phyloP scores from a whole-genome alignment of 2,888 invertebrate genomes.

The Phortica magna region DNA sequence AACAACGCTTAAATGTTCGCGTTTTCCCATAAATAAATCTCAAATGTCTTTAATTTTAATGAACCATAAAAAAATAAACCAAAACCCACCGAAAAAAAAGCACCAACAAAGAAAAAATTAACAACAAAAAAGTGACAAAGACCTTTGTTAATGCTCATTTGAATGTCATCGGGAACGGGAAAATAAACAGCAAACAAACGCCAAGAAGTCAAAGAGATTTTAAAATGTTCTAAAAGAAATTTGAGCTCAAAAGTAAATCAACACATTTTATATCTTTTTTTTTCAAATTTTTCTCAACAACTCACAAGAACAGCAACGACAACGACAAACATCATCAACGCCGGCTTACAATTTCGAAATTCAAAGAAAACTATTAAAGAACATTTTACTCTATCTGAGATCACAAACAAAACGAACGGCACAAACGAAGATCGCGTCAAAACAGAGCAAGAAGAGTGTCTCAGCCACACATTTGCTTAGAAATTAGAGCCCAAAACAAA shows the following conservation, averaged over 20 bases:
- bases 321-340: conserved; percentile 38
- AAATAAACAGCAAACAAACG: conserved; percentile 7
- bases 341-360: conserved; percentile 51
- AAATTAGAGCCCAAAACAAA: conserved; percentile 71
- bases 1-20: conserved; percentile 33
- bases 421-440: background rate
- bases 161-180: background rate
- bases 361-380: conserved; percentile 72
- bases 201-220: background rate
- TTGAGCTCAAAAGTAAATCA: conserved; percentile 65
- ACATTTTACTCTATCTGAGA: conserved; percentile 56
- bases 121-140: conserved; percentile 35
- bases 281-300: background rate
- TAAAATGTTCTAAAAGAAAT: conserved; percentile 65
- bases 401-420: conserved; percentile 10
- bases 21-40: conserved; percentile 28
- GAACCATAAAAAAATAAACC: conserved; percentile 70
- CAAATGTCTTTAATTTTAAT: conserved; percentile 66
- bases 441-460: conserved; percentile 6
- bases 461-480: conserved; percentile 62
- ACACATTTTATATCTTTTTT: conserved; percentile 45
- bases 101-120: conserved; percentile 39
- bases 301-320: conserved; percentile 17
- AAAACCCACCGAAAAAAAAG: conserved; percentile 47
- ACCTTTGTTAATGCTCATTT: conserved; percentile 38